phyloP scores from a whole-genome alignment of 2,113 vertebrate species.

The Microtus pennsylvanicus region DNA sequence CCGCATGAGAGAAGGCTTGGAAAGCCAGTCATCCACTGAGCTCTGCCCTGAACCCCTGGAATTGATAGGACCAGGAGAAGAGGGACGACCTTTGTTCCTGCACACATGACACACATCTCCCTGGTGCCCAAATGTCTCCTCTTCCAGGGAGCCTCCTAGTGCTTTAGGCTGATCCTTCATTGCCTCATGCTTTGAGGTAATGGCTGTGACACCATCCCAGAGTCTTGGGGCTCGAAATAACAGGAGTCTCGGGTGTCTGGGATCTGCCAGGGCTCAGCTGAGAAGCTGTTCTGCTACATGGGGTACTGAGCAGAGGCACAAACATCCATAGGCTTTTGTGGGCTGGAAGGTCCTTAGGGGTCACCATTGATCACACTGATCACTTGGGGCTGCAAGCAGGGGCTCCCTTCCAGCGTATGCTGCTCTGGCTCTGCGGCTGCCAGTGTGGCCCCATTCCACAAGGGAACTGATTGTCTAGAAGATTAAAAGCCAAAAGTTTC shows the following conservation, averaged over 20 bases:
- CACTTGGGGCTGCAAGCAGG: fast-evolving
- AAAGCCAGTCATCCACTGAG: not conserved
- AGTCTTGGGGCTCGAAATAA: not conserved
- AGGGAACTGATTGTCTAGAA: not conserved
- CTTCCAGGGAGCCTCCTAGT: not conserved
- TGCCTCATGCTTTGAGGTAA: not conserved
- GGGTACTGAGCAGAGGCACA: not conserved
- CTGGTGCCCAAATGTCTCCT: not conserved
- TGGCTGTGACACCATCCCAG: not conserved
- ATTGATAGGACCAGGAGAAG: not conserved
- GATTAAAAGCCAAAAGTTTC: not conserved
- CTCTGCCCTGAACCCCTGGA: not conserved
- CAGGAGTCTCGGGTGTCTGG: too few relatives aligned
- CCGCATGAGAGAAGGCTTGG: conserved; percentile 44
- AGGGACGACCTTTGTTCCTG: not conserved
- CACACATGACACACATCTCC: fast-evolving
- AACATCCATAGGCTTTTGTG: not conserved
- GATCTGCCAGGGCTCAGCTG: not conserved
- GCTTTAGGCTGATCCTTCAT: not conserved
- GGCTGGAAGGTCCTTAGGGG: not conserved
- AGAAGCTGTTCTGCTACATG: not conserved
- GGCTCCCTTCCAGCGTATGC: too few relatives aligned
- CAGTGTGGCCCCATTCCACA: not conserved
- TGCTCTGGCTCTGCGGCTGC: not conserved
- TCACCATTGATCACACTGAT: not conserved